Evolutionary conservation across 53 echinoderm and acorn worm species (phyloP), one percentile per base, ranked within the genome.

Genomic region (Holothuria scabra): DNA sequence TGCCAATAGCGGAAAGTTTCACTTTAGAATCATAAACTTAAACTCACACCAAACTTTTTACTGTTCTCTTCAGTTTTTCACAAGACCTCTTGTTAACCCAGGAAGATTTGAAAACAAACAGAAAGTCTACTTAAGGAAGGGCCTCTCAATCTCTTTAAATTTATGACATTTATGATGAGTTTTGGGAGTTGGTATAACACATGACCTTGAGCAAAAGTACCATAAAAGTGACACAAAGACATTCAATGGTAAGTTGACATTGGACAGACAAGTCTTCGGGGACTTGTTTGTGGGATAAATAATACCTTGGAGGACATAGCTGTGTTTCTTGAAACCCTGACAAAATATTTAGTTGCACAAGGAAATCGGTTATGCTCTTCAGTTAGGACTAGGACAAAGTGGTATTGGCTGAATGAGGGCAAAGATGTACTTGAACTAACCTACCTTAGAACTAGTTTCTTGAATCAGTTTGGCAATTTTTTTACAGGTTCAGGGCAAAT

Each of bases 81-180:
- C 41, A 18, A 52, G 52, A 52, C 52, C 52, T n/a, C 52, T 52
- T 52, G 52, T 52, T 52, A 52, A 52, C 52, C 52, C 18, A 0
- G 64, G 26, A 63, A 65, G 13, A 65, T 65, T 65, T 65, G 65
- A 65, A 65, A 65, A 65, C 65, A 65, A 65, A 65, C 65, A 65
- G 65, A 65, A 18, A 29, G 65, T 65, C 65, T 65, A 65, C 65
- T 65, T 28, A 65, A 65, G 31, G 65, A 65, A 65, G 31, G 23
- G 28, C 28, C 65, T 31, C 65, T 65, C 65, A 65, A 65, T 65
- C 14, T 25, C 31, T 65, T 31, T 65, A 65, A 65, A 65, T 65
- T 65, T 65, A 65, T 65, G 65, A 65, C 65, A 65, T 65, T 16
- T 52, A 52, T 8, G 52, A 52, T 18, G 16, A 65, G 65, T 65